A percentile compares a stretch with the other conserved stretches of the same genome.
Conservation (phyloP, 2,797 vertebrate genomes). For the Spinibarbus caldwelli region DNA sequence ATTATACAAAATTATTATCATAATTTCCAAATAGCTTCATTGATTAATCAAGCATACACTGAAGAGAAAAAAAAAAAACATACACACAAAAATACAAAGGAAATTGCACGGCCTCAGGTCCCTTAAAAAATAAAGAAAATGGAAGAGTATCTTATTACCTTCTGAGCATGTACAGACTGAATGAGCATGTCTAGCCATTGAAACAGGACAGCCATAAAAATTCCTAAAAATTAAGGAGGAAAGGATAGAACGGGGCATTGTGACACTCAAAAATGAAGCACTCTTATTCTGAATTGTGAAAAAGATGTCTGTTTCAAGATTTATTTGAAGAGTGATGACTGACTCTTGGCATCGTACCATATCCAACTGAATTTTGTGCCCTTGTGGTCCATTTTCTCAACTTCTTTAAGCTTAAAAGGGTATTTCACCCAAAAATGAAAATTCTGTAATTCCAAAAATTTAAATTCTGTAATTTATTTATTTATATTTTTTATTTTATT, state of each 20-base stretch:
- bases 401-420: background rate
- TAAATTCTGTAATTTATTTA: background rate
- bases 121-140: background rate
- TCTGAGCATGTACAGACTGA: background rate
- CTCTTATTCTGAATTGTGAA: background rate
- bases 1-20: background rate
- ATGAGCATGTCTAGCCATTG: background rate
- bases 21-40: background rate
- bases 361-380: background rate
- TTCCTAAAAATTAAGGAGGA: background rate
- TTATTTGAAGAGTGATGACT: background rate
- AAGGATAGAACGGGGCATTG: background rate
- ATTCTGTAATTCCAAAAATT: background rate
- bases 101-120: background rate
- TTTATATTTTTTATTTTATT: background rate
- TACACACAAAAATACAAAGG: background rate
- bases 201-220: background rate
- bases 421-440: background rate
- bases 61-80: background rate
- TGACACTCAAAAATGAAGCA: background rate
- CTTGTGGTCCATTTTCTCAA: background rate
- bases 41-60: background rate
- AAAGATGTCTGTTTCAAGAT: background rate
- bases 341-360: background rate
- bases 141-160: background rate